These are phyloP conservation scores for Spodoptera picta DNA, from an alignment of 2,888 invertebrate species.

Conservation along the genomic window DNA sequence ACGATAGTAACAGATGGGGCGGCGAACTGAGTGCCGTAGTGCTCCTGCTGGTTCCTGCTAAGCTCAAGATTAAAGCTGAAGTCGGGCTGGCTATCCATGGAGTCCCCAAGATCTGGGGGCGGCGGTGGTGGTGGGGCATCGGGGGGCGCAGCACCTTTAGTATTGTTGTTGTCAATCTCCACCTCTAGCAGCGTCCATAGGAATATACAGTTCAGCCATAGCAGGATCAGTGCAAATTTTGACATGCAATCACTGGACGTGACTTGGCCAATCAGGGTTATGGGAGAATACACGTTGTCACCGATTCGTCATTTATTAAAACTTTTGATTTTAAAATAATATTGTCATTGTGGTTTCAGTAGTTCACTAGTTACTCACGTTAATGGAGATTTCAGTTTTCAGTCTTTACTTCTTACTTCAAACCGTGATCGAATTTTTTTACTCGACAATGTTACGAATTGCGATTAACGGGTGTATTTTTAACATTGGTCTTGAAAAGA, in stretches of 20 bases:
- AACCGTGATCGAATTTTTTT: no score
- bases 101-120: constrained; percentile 74
- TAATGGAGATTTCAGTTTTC: no score
- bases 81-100: constrained; percentile 80
- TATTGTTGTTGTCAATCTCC: constrained; percentile 76
- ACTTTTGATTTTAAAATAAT: not conserved
- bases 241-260: constrained; percentile 28
- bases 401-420: no score
- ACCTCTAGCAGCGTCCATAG: constrained; percentile 80
- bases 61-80: constrained; percentile 92
- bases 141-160: constrained; percentile 80
- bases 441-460: no score
- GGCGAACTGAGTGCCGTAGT: constrained; percentile 92
- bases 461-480: no score
- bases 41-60: constrained; percentile 91
- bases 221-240: constrained; percentile 46
- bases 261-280: constrained; percentile 13
- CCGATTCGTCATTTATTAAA: not conserved
- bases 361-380: no score
- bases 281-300: no score
- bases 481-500: no score
- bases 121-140: constrained; percentile 88
- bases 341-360: no score
- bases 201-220: constrained; percentile 57
- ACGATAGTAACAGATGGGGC: constrained; percentile 80